These are phyloP conservation scores for Catharus ustulatus DNA, from an alignment of 2,797 vertebrate species.

Conservation along the genomic window DNA sequence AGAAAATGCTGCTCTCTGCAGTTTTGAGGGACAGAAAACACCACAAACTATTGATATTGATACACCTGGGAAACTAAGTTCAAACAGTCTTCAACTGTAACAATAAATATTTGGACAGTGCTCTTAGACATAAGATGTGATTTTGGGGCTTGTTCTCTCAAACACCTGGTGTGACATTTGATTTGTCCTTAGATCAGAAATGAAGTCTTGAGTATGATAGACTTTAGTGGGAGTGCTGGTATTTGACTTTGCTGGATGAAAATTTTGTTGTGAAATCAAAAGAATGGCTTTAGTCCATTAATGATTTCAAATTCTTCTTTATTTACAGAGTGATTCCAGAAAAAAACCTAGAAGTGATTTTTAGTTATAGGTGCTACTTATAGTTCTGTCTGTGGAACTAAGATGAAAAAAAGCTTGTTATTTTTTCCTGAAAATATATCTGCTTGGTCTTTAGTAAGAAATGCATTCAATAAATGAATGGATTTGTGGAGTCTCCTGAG, in stretches of 20 bases:
- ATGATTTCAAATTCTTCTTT: neutral
- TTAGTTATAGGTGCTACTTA: neutral
- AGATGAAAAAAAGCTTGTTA: neutral
- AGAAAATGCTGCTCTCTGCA: neutral
- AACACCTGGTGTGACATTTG: neutral
- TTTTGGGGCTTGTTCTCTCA: neutral
- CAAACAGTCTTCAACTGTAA: neutral
- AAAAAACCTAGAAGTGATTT: neutral
- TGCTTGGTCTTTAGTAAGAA: neutral
- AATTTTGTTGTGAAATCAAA: neutral
- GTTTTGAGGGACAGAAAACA: neutral
- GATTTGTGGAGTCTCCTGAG: neutral
- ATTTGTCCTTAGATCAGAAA: neutral
- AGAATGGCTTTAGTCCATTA: neutral
- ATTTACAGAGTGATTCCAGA: neutral
- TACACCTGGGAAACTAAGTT: neutral
- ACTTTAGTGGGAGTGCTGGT: neutral
- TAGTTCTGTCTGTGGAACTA: neutral
- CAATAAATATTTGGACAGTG: neutral
- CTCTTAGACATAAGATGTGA: accelerated
- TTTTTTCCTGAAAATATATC: neutral
- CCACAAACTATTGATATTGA: neutral
- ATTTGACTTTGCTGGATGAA: neutral
- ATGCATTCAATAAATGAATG: neutral
- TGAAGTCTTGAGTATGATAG: neutral